phyloP scores from a whole-genome alignment of 2,113 vertebrate genomes.

The Taxidea taxus region DNA sequence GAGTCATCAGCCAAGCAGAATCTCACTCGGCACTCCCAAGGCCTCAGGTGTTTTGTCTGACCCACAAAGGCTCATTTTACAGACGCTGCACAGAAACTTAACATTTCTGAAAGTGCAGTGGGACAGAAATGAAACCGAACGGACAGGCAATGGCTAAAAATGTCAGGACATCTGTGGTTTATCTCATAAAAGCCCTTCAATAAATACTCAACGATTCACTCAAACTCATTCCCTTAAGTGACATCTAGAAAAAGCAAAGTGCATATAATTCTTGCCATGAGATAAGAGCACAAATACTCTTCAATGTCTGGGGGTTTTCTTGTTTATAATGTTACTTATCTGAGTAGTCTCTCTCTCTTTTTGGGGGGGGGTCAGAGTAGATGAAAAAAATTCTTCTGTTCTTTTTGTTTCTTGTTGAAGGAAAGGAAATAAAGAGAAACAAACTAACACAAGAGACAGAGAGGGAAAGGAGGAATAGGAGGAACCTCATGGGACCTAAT shows the following conservation, averaged over 20 bases:
- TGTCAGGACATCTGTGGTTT: constrained; percentile 9
- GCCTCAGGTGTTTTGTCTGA: neutral
- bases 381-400: neutral
- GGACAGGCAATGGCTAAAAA: neutral
- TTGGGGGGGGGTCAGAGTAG: neutral
- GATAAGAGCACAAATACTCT: neutral
- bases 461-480: neutral
- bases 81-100: neutral
- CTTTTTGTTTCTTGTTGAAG: constrained; percentile 32
- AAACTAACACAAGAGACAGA: neutral
- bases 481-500: constrained; percentile 29
- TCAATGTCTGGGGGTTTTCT: neutral
- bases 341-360: neutral
- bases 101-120: neutral
- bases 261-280: neutral
- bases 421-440: constrained; percentile 23
- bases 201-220: neutral
- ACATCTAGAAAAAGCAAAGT: neutral
- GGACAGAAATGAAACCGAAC: neutral
- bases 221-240: neutral
- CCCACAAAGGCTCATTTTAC: neutral
- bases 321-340: neutral
- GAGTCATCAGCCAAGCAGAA: neutral
- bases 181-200: constrained; percentile 24
- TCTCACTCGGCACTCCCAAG: neutral